Conservation (phyloP, 2,888 invertebrate genomes). For the Melanargia galathea region DNA sequence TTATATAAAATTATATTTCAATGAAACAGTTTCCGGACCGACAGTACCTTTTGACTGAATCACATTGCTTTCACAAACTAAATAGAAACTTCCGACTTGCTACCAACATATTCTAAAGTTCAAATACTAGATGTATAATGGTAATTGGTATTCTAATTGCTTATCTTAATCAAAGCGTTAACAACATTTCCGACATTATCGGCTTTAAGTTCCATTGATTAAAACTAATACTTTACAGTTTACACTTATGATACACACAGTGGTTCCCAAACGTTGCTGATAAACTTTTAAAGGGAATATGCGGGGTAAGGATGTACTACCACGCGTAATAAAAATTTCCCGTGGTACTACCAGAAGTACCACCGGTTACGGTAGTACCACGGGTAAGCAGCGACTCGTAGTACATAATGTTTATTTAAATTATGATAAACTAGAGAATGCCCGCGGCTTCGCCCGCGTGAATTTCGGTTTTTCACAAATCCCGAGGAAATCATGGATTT, state of each 20-base stretch:
- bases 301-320: no score
- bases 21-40: neutral
- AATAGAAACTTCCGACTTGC: conserved; percentile 11
- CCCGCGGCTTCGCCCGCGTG: no score
- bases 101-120: neutral
- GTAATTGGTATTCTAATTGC: no score
- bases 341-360: no score
- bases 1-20: neutral
- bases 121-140: neutral
- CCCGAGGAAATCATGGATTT: no score
- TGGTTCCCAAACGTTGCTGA: conserved; percentile 3
- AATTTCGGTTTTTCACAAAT: no score
- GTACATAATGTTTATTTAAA: no score
- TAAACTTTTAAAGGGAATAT: no score
- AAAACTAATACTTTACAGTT: neutral
- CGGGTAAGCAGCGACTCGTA: no score
- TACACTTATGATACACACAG: neutral
- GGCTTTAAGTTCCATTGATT: neutral
- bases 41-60: conserved; percentile 16
- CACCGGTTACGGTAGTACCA: no score
- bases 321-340: no score
- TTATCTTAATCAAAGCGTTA: conserved; percentile 24
- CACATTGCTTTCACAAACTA: conserved; percentile 13
- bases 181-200: conserved; percentile 18
- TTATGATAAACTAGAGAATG: no score